Evolutionary conservation across 53 echinoderm and acorn worm species (phyloP), one percentile per base, ranked within the genome.

Genomic region (Crossaster papposus): DNA sequence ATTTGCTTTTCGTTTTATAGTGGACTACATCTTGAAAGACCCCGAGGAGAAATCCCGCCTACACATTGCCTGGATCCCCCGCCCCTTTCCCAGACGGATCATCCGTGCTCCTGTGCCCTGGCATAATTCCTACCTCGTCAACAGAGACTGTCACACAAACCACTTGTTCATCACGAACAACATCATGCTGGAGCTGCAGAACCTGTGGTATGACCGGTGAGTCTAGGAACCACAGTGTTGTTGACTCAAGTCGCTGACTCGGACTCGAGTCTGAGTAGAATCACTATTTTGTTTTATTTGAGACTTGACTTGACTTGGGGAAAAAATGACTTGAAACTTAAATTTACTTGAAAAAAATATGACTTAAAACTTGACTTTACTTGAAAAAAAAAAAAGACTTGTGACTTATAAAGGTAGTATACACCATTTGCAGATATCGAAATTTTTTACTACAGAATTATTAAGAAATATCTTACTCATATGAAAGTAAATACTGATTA

Each of bases 181-280:
- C 35, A 98, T 98, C 65, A 98, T 96, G 98, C 75, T 94, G n/a
- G 92, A 94, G 35, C 86, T 98, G 23, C 96, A 98, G 90, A 91
- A 98, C 65, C 91, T 96, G 78, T 98, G 98, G 98, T 90, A 94
- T 96, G 94, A 98, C 65, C 95, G 96, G 98, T 98, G 86, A 89
- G 92, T 83, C 51, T 84, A 70, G 13, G n/a, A 22, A 17, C 11
- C 30, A 24, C 64, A 64, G 64, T 64, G 64, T 64, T 64, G 64
- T 34, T 76, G 77, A 32, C 77, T 76, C 77, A 13, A 76, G 34
- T 34, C 33, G 77, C 33, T 18, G 36, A 76, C 36, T 34, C 36
- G 28, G 33, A 76, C 32, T 36, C 4, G 20, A 36, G 36, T 76
- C 36, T 3, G 36, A 76, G 8, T 76, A 9, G 77, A 20, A 28